Base-by-base conservation (phyloP, 2,113 vertebrate species). In the Leuciscus idus region DNA sequence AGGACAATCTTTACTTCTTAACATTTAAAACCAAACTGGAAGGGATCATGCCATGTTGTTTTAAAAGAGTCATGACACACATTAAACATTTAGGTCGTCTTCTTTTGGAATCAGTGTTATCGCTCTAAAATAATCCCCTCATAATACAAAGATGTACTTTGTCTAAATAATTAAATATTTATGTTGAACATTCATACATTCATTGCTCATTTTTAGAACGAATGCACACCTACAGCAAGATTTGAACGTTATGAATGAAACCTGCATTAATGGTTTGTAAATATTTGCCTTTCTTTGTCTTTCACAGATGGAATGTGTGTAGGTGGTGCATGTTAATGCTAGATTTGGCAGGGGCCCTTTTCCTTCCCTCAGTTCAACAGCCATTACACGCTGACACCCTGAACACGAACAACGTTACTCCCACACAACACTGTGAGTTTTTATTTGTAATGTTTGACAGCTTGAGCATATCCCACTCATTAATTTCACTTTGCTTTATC, bases 241-340 rank as follows among this genome's bases (percentile, higher is more conserved):
- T 26, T 70, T n/a, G 13, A 26, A 13, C 0, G 2, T 23, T 78
- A 33, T 78, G 50, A 57, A 78, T 78, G 28, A 78, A 59, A 36
- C 9, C 50, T 28, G 13, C 8, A 10, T 81, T 61, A 57, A 61
- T 59, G 0, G 10, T 78, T 12, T 36, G 19, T 36, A 79, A 80
- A 61, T 17, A 80, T 62, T 17, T 26, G 30, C 78, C 66, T 55
- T 21, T 4, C 70, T 28, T 85, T 61, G n/a, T 77, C 81, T 76
- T 36, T 84, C 30, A 15, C 55, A 43, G 81, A 30, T 85, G 88
- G 91, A 90, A 90, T 90, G 86, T 90, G 87, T 89, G 89, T 88
- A 89, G 88, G 91, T 86, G 86, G 85, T 43, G 86, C 28, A 36
- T 73, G 64, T 64, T 72, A 66, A 57, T 72, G 50, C 39, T 46